These are phyloP conservation scores for Microtus montanus DNA, from an alignment of 2,113 vertebrate genomes.

Conservation along the genomic window DNA sequence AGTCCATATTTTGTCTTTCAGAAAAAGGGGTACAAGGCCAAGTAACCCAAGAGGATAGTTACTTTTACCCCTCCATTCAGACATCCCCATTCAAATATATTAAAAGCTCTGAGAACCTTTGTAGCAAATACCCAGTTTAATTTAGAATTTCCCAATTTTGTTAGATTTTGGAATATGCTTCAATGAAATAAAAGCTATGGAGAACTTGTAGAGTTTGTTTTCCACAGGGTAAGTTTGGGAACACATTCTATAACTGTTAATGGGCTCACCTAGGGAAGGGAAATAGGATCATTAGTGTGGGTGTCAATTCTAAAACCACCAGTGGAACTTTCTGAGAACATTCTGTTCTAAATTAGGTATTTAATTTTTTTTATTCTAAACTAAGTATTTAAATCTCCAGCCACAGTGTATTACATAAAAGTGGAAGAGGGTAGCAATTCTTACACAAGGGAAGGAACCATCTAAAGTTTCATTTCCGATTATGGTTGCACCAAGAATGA, in stretches of 20 bases:
- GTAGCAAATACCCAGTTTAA: neutral
- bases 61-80: neutral
- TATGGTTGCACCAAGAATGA: neutral
- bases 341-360: neutral
- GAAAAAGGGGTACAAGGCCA: neutral
- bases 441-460: neutral
- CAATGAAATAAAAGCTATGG: neutral
- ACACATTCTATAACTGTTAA: neutral
- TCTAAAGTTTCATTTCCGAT: neutral
- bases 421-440: neutral
- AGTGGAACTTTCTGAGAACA: neutral
- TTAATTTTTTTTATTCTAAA: conserved; percentile 11
- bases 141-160: neutral
- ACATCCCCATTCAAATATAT: neutral
- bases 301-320: neutral
- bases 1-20: neutral
- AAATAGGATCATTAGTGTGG: neutral
- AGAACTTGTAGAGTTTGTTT: neutral
- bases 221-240: neutral
- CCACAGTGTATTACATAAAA: neutral
- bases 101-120: conserved; percentile 8
- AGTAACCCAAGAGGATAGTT: neutral
- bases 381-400: neutral
- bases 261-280: neutral
- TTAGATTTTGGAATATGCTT: neutral